Evolutionary conservation across 2,888 invertebrate species (phyloP).

Genomic region (Callyntrura guangdongensis): DNA sequence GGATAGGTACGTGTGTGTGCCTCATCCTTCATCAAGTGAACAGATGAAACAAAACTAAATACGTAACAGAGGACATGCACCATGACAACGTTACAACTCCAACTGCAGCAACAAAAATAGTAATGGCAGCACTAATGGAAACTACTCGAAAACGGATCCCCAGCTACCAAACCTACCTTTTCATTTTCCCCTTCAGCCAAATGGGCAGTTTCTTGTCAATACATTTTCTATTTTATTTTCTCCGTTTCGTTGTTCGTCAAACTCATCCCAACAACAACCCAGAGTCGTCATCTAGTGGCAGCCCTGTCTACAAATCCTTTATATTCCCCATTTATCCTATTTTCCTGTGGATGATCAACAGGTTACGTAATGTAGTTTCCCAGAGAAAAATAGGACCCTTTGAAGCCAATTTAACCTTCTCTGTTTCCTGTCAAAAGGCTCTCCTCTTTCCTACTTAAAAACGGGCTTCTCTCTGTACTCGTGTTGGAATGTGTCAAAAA

Average conservation of each 20-base stretch:
- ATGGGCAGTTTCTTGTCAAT: too few species aligned
- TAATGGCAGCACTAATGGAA: slow-evolving; percentile 14
- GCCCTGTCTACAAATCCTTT: background rate
- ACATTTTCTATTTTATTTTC: too few species aligned
- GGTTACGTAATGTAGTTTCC: background rate
- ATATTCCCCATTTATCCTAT: background rate
- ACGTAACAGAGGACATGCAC: background rate
- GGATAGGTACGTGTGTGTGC: slow-evolving; percentile 5
- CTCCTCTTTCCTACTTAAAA: background rate
- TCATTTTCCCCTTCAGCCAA: too few species aligned
- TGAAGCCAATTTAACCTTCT: slow-evolving; percentile 21
- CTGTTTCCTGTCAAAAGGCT: background rate
- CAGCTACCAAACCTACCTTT: background rate
- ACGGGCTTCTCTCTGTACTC: background rate
- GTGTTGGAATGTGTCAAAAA: slow-evolving; percentile 68
- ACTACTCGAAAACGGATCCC: background rate
- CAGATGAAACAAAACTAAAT: slow-evolving; percentile 22
- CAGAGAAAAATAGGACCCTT: slow-evolving; percentile 4
- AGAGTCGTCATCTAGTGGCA: slow-evolving; percentile 23
- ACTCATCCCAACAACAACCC: background rate
- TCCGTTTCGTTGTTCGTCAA: too few species aligned
- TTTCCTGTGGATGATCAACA: slow-evolving; percentile 35
- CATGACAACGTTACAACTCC: background rate
- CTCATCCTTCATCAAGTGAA: slow-evolving; percentile 33
- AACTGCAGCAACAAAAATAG: background rate